Base-by-base conservation (phyloP, 2,888 invertebrate genomes). In the Eilema caniola region DNA sequence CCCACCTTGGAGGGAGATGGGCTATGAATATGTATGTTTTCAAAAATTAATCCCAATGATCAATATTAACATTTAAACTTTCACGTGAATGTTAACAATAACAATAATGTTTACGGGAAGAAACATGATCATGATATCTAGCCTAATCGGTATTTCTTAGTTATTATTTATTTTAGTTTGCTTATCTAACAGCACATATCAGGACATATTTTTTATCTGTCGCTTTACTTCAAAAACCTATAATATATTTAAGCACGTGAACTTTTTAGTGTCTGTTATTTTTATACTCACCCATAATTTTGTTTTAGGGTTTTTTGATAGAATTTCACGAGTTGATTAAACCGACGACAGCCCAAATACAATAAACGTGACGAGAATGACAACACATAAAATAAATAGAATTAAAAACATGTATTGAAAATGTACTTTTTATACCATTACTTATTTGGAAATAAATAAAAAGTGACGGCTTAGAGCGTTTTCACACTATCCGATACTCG, bases 321-420 rank as follows among this genome's bases (percentile, higher is more conserved):
- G 63, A 67, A 66, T 72, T 74, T 78, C 79, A 78, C 60, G 70
- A 71, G 33, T 60, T 69, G 41, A 59, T 72, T 59, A 78, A 33
- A 31, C 37, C 25, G 60, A 66, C 25, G 33, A 59, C 63, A 37
- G 7, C 66, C 16, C 20, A 59, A 57, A 41, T 59, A 59, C 59
- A 66, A 66, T 53, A 67, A 53, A 67, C 31, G 47, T 67, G 61
- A 41, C 24, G 67, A 67, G 25, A 67, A 67, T 47, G 47, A 23
- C 25, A 14, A 4, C n/a, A 62, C 8, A 62, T 60, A 62, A 25
- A 53, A n/a, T 31, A 53, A 65, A 56, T 57, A 16, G 14, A 3
- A 23, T 59, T 59, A 59, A 59, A 59, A 59, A 7, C 7, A 59
- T 59, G 59, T n/a, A 23, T 7, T 59, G 23, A 14, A 59, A 59